Evolutionary conservation across 2,888 invertebrate species (phyloP), one percentile per base, ranked within the genome.

Genomic region (Cosmia pyralina): DNA sequence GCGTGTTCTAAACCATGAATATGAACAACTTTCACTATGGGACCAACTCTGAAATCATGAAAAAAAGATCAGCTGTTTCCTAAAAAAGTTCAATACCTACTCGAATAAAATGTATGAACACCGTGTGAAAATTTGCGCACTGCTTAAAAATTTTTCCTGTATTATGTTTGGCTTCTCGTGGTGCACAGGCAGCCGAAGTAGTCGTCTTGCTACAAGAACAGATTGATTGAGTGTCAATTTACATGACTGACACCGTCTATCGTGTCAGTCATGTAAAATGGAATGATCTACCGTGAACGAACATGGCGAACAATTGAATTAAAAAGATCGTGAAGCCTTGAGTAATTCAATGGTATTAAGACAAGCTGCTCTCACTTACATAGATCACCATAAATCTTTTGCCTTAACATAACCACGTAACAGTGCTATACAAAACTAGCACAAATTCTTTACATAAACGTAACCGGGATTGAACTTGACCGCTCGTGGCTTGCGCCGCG

Each of bases 401-500:
- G 22, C 2, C n/a, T 46, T 19, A 69, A 71, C 28, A 68, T 57
- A 71, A 72, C 55, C 44, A 59, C 66, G 44, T 65, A 75, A 72
- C 52, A 17, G 44, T 0, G n/a, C 44, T 59, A 69, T 13, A 67
- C 50, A 62, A 63, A 81, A 44, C 41, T 52, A 64, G 22, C 34
- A 69, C 46, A 64, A 57, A 60, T 66, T 60, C 53, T 53, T 8
- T 7, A 48, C 38, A 34, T 59, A 13, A 55, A 55, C 62, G 41
- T 55, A 62, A 69, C 41, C 4, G n/a, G 57, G n/a, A 50, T 19
- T 84, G 87, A 88, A 87, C 89, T 89, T 90, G 89, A 88, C 88
- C 87, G 86, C 89, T 77, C 68, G 65, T 89, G 83, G 11, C 87
- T 90, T 89, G 87, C 72, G 72, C 84, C 87, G 77, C 74, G 68